Percentiles rank a stretch among this genome's conserved stretches.
Evolutionary conservation across 2,888 invertebrate species (phyloP).

Genomic region (Acronicta aceris): DNA sequence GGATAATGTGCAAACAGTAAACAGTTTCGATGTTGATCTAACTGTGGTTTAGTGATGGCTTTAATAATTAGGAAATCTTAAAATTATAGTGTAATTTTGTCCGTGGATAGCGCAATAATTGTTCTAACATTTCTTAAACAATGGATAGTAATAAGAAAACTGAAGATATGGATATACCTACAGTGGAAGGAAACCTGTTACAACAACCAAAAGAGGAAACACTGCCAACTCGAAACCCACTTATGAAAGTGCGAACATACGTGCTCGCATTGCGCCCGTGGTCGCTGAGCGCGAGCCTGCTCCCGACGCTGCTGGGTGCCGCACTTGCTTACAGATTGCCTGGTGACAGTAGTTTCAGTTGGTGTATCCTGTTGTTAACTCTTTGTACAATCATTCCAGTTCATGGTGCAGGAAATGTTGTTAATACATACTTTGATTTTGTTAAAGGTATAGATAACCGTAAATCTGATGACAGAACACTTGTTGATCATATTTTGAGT

Average conservation of each 20-base stretch:
- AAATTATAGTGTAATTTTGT: slow-evolving; percentile 30
- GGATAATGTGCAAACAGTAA: slow-evolving; percentile 38
- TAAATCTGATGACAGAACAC: slow-evolving; percentile 97
- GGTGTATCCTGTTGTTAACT: slow-evolving; percentile 94
- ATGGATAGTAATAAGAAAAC: slow-evolving; percentile 69
- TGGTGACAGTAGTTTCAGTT: slow-evolving; percentile 93
- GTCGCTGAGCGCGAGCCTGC: slow-evolving; percentile 97
- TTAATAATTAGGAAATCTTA: background rate
- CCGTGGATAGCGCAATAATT: background rate
- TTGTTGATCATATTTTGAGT: slow-evolving; percentile 96
- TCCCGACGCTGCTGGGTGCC: slow-evolving; percentile 97
- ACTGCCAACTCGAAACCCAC: slow-evolving; percentile 83
- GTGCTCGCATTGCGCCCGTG: slow-evolving; percentile 97
- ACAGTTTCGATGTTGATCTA: slow-evolving; percentile 26
- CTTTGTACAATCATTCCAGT: slow-evolving; percentile 96
- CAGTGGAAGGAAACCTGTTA: slow-evolving; percentile 82
- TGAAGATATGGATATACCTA: slow-evolving; percentile 74
- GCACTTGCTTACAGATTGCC: slow-evolving; percentile 96
- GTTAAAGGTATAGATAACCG: slow-evolving; percentile 97
- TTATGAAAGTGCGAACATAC: slow-evolving; percentile 97
- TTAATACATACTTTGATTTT: slow-evolving; percentile 98
- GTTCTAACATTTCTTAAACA: slow-evolving; percentile 9
- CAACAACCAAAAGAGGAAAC: slow-evolving; percentile 81
- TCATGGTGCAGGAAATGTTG: slow-evolving; percentile 98
- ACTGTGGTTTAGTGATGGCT: slow-evolving; percentile 20